Conservation (phyloP, 1,140 invertebrate species). For the Sinonovacula constricta region DNA sequence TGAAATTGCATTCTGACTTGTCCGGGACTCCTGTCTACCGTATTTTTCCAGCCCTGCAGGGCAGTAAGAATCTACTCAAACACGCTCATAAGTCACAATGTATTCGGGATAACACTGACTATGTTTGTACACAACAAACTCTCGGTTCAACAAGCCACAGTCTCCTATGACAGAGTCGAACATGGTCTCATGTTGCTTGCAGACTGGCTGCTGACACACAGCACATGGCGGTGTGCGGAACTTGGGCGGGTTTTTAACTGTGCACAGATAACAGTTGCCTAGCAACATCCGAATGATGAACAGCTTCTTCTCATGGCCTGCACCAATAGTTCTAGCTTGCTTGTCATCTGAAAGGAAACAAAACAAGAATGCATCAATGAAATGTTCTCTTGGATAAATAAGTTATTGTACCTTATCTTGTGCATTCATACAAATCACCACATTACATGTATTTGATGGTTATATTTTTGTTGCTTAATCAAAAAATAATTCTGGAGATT, state of each 20-base stretch:
- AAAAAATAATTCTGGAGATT: no score
- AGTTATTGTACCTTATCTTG: no score
- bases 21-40: no score
- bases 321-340: slow-evolving; percentile 18
- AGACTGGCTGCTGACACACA: slow-evolving; percentile 48
- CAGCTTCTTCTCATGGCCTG: slow-evolving; percentile 51
- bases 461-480: no score
- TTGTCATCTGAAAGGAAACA: slow-evolving; percentile 26
- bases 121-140: slow-evolving; percentile 69
- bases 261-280: slow-evolving; percentile 49
- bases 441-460: no score
- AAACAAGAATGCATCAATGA: no score
- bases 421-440: no score
- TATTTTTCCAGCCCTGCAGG: no score
- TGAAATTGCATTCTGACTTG: no score
- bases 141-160: slow-evolving; percentile 58
- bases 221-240: slow-evolving; percentile 54
- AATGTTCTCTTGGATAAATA: no score
- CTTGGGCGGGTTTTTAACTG: slow-evolving; percentile 8
- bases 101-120: slow-evolving; percentile 68
- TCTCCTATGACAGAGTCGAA: slow-evolving; percentile 67
- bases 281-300: slow-evolving; percentile 54
- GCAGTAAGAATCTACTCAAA: no score
- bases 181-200: slow-evolving; percentile 11
- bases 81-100: slow-evolving; percentile 65